Evolutionary conservation across 2,888 invertebrate genomes (phyloP), one percentile per base, ranked within the genome.

Genomic region (Tanytarsus gracilentus): DNA sequence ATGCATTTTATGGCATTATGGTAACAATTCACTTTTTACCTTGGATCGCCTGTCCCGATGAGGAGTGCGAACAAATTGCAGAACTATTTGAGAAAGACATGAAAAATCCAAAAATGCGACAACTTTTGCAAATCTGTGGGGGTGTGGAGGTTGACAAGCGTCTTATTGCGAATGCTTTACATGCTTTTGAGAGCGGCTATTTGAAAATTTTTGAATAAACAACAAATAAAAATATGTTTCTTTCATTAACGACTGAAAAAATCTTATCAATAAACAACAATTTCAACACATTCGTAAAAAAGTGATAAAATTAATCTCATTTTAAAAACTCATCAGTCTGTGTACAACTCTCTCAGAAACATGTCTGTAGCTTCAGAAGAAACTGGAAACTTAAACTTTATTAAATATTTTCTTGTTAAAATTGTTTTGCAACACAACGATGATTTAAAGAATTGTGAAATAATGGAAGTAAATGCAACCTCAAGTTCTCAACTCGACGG

Each of bases 1-100:
- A 69, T 61, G 72, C 70, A 8, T 68, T 72, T 56, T 72, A 72
- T 63, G 73, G 73, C 1, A 68, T 66, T 2, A 64, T 71, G 65
- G 64, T 72, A 30, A 69, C 69, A 56, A 67, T 71, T 63, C 70
- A 72, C 61, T 73, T 72, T 27, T 58, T 71, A 4, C 72, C 72
- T 62, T 73, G 71, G 71, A 65, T 70, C 48, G 61, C 68, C 14
- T 69, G 69, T 62, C 65, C 56, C 26, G 67, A 68, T 3, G 61
- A 65, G 1, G 72, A 71, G n/a, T 69, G 71, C 23, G 63, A 63
- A 0, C 62, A 64, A 7, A 59, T 72, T 0, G 68, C 72, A 2
- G 59, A 67, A 9, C 64, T 68, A 27, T 72, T 70, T 59, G 71
- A 67, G 55, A 66, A 67, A 4, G 69, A 72, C 64, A 64, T 72